phyloP scores from a whole-genome alignment of 1,140 invertebrate species.

The Bombus fervidus region DNA sequence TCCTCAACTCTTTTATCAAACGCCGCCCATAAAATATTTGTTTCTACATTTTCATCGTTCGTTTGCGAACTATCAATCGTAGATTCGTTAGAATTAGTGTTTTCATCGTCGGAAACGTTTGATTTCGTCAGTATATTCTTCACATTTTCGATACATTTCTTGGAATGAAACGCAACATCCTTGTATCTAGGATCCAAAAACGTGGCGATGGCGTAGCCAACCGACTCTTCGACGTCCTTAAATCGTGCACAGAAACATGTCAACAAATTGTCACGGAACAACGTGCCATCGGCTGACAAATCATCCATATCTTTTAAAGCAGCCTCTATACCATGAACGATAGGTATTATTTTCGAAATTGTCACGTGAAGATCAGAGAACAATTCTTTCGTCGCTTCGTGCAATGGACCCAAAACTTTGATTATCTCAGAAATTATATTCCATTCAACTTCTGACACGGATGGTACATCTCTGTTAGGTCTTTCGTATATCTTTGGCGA shows the following conservation, averaged over 20 bases:
- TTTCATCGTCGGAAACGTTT: background rate
- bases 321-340: background rate
- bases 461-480: no score
- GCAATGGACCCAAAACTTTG: background rate
- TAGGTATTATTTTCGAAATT: background rate
- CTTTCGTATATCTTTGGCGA: no score
- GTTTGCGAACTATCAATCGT: background rate
- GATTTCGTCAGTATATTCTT: background rate
- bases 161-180: background rate
- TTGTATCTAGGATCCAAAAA: slow-evolving; percentile 4
- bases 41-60: background rate
- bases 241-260: background rate
- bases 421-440: background rate
- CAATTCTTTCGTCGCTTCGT: background rate
- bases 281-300: background rate
- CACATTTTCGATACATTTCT: background rate
- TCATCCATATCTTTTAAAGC: background rate
- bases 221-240: background rate
- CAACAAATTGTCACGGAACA: background rate
- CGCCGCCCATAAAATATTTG: background rate
- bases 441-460: background rate
- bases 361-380: background rate
- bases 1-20: background rate
- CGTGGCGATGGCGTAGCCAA: background rate
- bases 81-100: background rate